Evolutionary conservation across 2,113 vertebrate species (phyloP).

Genomic region (Xenotilapia longispinis): DNA sequence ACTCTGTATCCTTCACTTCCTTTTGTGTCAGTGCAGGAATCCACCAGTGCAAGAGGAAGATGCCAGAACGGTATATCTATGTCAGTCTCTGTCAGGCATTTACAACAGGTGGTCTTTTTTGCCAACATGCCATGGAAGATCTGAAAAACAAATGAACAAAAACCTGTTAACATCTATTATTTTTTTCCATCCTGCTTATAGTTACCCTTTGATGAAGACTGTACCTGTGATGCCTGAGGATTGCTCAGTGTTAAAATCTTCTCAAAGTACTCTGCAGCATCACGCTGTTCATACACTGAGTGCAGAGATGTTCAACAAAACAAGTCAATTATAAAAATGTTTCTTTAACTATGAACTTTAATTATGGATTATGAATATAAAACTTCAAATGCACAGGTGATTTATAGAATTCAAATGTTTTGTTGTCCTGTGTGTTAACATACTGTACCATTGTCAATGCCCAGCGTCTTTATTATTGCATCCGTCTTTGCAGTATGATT

Average conservation of each 20-base stretch:
- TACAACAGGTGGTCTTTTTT: neutral
- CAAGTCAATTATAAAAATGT: neutral
- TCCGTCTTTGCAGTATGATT: rapidly evolving
- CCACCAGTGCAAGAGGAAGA: neutral
- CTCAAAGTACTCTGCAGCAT: conserved; percentile 55
- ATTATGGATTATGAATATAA: rapidly evolving
- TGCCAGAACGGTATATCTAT: neutral
- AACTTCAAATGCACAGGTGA: neutral
- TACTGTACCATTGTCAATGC: conserved; percentile 39
- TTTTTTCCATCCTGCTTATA: rapidly evolving
- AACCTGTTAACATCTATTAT: neutral
- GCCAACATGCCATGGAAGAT: neutral
- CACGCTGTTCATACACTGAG: conserved; percentile 29
- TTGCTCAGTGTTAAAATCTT: conserved; percentile 29
- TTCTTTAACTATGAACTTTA: neutral
- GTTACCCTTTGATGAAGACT: neutral
- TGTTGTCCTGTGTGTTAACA: neutral
- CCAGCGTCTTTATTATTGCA: conserved; percentile 11
- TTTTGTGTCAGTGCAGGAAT: neutral
- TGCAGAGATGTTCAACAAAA: neutral
- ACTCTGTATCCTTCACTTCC: neutral
- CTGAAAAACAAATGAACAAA: neutral
- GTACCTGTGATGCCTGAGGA: conserved; percentile 1
- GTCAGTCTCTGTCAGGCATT: rapidly evolving
- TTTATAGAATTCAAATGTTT: neutral